Conservation (phyloP, 1,140 invertebrate genomes). For the Harpegnathos saltator region DNA sequence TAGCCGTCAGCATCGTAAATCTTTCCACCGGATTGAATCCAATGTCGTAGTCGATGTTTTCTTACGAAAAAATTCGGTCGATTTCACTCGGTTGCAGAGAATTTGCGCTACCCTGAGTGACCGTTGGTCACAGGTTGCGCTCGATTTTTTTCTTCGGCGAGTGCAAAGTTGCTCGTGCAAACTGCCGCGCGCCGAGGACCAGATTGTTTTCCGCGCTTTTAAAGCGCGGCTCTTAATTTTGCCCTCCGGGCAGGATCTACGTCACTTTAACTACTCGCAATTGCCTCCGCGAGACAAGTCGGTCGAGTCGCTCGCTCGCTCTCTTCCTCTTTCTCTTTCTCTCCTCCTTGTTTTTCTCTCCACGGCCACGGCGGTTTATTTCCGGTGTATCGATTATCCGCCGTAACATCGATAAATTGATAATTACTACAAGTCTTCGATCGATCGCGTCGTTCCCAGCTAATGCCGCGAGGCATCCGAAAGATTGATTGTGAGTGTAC, state of each 20-base stretch:
- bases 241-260: constrained; percentile 21
- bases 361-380: constrained; percentile 3
- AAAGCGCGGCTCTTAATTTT: constrained; percentile 2
- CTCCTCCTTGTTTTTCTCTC: too few species aligned
- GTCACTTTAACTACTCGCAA: constrained; percentile 53
- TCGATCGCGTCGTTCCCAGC: too few species aligned
- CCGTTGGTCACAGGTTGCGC: not conserved
- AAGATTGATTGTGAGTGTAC: too few species aligned
- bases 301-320: constrained; percentile 18
- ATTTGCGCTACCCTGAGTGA: too few species aligned
- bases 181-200: not conserved
- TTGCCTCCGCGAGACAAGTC: constrained; percentile 50
- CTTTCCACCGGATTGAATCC: too few species aligned
- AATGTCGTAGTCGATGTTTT: too few species aligned
- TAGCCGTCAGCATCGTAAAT: too few species aligned
- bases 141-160: not conserved
- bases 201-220: not conserved
- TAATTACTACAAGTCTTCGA: too few species aligned
- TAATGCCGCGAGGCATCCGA: too few species aligned
- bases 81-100: too few species aligned
- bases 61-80: too few species aligned
- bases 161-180: not conserved
- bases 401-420: too few species aligned
- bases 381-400: constrained; percentile 54
- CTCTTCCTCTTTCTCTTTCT: constrained; percentile 40